Base-by-base conservation (phyloP, 2,888 invertebrate genomes). In the Pteria penguin region DNA sequence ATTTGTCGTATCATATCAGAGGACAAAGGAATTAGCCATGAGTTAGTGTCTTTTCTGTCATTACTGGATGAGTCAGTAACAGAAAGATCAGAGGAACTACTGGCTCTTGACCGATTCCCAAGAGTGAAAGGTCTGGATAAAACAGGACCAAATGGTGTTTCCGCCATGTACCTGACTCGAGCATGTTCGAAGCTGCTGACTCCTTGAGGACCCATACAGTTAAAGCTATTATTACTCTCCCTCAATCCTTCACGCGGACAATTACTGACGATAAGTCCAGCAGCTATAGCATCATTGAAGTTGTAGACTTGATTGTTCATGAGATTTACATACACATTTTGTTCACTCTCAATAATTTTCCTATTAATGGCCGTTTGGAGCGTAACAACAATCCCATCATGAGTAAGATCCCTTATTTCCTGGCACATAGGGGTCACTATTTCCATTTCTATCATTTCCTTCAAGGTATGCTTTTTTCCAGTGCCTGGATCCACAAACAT, bases 351-450 rank as follows among this genome's bases (percentile, higher is more conserved):
- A 54, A 91, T 86, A 45, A 93, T 86, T 31, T 93, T 93, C 78
- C 91, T 91, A 77, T 92, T 90, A 72, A 93, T 91, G 32, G 93
- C 92, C 94, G 96, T 95, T 84, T 95, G 94, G 61, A 98, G 92
- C 0, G 96, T 96, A 32, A 97, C 93, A 24, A 86, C 79, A 4
- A 84, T 82, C 22, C 86, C 85, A 66, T 87, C 87, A 67, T 84
- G 84, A 11, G 74, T 72, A 22, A 88, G 76, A 65, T 89, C 89
- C 67, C 87, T 81, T 29, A 89, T 81, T 78, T 89, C 89, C 24
- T 75, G 75, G 72, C 86, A 87, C 57, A 76, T 78, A 4, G 81
- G 76, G 26, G 84, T 86, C 22, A 93, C 84, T 18, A 92, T 81
- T 54, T 91, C 92, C 75, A 84, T 83, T 2, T 87, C 82, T 45